Evolutionary conservation across 2,113 vertebrate genomes (phyloP), one percentile per base, ranked within the genome.

Genomic region (Rhynchopsitta pachyrhyncha): DNA sequence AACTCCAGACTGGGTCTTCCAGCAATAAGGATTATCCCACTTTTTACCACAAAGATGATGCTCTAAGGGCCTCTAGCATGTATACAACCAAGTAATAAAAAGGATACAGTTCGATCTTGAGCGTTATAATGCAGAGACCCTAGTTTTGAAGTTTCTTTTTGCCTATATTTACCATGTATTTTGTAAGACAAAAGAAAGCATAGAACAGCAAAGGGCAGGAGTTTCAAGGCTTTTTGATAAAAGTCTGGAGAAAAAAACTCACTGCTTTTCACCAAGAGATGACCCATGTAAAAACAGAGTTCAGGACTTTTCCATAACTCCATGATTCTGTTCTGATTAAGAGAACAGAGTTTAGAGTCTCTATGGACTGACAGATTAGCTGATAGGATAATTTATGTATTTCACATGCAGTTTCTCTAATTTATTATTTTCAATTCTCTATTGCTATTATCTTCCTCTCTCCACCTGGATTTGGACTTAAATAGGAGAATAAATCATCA

Each of bases 401-500:
- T 67, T 78, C 41, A 64, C 13, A 31, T 41, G 11, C 18, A 82
- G 42, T 28, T 73, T 13, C 3, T 93, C 83, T 87, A 82, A 62
- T 60, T 93, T 74, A 46, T 84, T 91, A 69, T 92, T 95, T n/a
- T 79, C n/a, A 82, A 7, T 80, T 94, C 44, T 62, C n/a, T 63
- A n/a, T 14, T 75, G 17, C 8, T 90, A 41, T 60, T 91, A 85
- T 85, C 44, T 90, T 88, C 60, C 13, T 41, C 31, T 53, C 69
- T 37, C 8, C 53, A 69, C 57, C 8, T 52, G 42, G 28, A 60
- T 16, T 68, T 92, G 39, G 29, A 69, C 35, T 76, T 77, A 67
- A 91, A 82, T 57, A 66, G 59, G 13, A 85, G 89, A 79, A 95
- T 37, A 94, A 94, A 92, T 68, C 60, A 86, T 75, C 49, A 68